Evolutionary conservation across 2,888 invertebrate species (phyloP), one percentile per base, ranked within the genome.

Genomic region (Cremastinae sp.): DNA sequence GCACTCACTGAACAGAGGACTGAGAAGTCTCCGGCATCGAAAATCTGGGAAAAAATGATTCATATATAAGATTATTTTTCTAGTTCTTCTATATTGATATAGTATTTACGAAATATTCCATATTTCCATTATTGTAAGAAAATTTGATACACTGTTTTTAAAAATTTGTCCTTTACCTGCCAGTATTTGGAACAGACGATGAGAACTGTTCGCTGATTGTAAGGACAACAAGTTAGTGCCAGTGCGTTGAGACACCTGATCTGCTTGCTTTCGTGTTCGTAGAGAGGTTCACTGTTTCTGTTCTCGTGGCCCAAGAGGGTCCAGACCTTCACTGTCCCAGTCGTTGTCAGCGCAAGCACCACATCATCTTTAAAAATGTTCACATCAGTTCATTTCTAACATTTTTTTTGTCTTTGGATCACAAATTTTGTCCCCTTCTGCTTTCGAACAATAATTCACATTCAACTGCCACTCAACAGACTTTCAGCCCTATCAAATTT

Each of bases 311-410:
- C 97, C 38, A 95, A 91, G 2, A 98, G 92, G 0, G 98, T 98
- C 98, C 98, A 98, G 0, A 98, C 97, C 91, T 98, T 98, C 0
- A 98, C 98, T 65, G 97, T 97, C 0, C 98, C 98, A 9, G 98
- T 97, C 22, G 98, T 98, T 3, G 98, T 97, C 62, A 98, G 93
- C 0, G 97, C 98, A 80, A 99, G 91, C 0, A 98, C 97, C 0
- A 98, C 98, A 89, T 98, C 98, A 91, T 98, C 98, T 92, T 95
- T 95, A 89, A 89, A 88, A 70, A 77, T 58, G 10, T 49, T 51
- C 45, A 65, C 16, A 16, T n/a, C 14, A 47, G 22, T 51, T 49
- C 41, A 22, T 12, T 43, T 2, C 20, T 41, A 10, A 45, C 28
- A 28, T 28, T 28, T 45, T 49, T 45, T 18, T 51, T 58, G 12